Evolutionary conservation across 2,797 vertebrate genomes (phyloP).

Genomic region (Poeciliopsis presidionis): DNA sequence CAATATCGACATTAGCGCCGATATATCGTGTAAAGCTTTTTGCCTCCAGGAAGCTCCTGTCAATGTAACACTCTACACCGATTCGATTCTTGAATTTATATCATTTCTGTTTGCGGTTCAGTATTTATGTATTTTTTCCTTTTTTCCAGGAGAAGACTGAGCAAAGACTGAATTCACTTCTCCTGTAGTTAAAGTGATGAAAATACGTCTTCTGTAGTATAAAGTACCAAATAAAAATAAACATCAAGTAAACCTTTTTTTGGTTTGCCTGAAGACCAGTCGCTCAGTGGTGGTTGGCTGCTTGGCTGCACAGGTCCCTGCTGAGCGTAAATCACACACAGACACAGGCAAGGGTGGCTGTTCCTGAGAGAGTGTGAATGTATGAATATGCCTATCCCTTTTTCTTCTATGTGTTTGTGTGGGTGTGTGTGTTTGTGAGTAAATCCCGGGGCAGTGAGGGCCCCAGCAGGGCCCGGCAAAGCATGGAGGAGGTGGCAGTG

Average conservation of each 20-base stretch:
- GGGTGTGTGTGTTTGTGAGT: conserved; percentile 12
- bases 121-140: no score
- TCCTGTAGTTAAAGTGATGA: no score
- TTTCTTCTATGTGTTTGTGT: conserved; percentile 12
- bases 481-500: conserved; percentile 45
- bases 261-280: conserved; percentile 27
- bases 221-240: no score
- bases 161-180: no score
- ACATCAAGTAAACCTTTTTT: no score
- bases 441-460: conserved; percentile 35
- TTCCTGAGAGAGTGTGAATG: conserved; percentile 40
- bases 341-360: conserved; percentile 36
- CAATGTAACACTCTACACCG: background rate
- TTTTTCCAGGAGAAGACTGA: no score
- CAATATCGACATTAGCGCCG: no score
- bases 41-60: no score
- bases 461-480: conserved; percentile 48
- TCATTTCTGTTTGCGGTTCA: background rate
- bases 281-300: conserved; percentile 30
- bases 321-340: conserved; percentile 54
- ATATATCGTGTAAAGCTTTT: background rate
- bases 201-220: no score
- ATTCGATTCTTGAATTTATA: background rate
- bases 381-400: conserved; percentile 31
- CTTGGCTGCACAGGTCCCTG: conserved; percentile 30